Evolutionary conservation across 2,797 vertebrate species (phyloP).

Genomic region (Pantherophis alleghaniensis): DNA sequence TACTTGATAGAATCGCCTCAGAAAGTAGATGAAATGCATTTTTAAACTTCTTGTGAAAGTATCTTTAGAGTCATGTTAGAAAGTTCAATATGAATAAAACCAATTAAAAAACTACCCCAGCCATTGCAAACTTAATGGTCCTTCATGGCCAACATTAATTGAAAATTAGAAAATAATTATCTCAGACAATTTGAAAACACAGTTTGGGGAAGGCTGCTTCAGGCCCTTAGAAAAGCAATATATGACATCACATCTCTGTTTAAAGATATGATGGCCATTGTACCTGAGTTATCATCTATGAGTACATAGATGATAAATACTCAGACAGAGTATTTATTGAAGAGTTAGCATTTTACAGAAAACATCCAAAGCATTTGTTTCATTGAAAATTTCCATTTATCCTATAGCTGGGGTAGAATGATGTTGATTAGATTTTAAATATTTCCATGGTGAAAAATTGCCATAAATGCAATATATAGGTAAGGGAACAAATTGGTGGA

Average conservation of each 20-base stretch:
- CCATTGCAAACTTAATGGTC: background rate
- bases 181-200: background rate
- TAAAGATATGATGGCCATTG: background rate
- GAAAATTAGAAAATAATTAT: background rate
- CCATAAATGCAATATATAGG: background rate
- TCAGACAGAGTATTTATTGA: background rate
- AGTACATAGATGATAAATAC: background rate
- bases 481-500: background rate
- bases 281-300: background rate
- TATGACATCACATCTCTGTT: background rate
- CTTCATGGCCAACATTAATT: background rate
- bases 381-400: background rate
- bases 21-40: background rate
- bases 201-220: background rate
- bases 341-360: background rate
- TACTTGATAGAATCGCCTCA: background rate
- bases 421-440: background rate
- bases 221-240: background rate
- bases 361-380: background rate
- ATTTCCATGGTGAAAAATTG: background rate
- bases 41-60: background rate
- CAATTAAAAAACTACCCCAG: background rate
- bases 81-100: background rate
- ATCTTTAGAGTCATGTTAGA: background rate
- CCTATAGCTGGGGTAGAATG: background rate